Conservation (phyloP, 92 coral and sea anemone species). For the Desmophyllum pertusum region DNA sequence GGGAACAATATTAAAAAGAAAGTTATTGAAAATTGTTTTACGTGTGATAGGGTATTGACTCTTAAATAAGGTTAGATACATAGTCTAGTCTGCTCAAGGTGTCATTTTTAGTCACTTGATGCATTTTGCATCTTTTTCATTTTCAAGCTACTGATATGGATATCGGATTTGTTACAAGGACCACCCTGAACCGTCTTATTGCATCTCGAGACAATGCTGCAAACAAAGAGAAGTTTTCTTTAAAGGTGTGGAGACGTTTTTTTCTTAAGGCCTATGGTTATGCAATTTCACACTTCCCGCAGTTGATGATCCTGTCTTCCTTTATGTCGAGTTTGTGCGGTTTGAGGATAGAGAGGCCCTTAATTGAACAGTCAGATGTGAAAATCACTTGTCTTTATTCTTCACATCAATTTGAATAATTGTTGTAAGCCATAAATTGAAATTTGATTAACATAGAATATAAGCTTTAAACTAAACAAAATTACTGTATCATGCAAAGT, state of each 20-base stretch:
- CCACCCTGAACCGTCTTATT: slow-evolving; percentile 24
- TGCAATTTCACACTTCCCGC: neutral
- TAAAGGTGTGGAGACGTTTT: neutral
- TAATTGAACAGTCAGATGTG: no score
- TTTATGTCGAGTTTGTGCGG: neutral
- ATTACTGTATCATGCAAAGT: no score
- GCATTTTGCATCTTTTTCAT: neutral
- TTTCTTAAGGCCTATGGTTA: neutral
- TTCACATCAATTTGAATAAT: no score
- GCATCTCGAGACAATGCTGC: slow-evolving; percentile 26
- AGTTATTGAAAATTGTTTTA: no score
- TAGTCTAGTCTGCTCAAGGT: neutral
- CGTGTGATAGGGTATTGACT: no score
- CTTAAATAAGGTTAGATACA: neutral
- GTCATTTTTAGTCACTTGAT: neutral
- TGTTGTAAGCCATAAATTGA: no score
- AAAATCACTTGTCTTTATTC: no score
- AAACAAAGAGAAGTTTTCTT: slow-evolving; percentile 27
- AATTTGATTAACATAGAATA: no score
- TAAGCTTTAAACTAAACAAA: no score
- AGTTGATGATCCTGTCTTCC: neutral
- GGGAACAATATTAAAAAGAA: no score
- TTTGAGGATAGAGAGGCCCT: no score
- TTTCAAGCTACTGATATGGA: slow-evolving; percentile 31
- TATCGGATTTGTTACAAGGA: slow-evolving; percentile 41